Percentiles rank a stretch among this genome's conserved stretches.
Conservation (phyloP, 2,888 invertebrate genomes). For the Capitulum mitella region DNA sequence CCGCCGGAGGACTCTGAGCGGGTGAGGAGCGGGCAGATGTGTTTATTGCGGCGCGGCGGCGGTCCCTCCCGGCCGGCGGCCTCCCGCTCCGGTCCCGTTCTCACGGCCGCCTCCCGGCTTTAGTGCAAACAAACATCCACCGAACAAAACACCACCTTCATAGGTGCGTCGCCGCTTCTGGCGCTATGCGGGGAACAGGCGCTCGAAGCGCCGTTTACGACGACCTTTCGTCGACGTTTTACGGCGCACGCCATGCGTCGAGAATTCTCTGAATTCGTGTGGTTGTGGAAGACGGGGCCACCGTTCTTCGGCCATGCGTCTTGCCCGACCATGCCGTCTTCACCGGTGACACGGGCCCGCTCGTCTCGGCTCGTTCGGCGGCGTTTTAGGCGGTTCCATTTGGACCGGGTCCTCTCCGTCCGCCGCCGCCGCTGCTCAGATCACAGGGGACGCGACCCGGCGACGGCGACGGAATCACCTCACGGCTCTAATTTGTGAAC, state of each 20-base stretch:
- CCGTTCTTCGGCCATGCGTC: no score
- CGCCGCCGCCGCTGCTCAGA: neutral
- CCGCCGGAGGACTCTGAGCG: no score
- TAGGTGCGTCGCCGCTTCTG: neutral
- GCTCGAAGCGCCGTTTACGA: neutral
- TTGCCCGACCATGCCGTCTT: no score
- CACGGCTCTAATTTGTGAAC: neutral
- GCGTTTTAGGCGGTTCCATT: neutral
- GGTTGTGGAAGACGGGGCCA: no score
- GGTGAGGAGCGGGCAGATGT: neutral
- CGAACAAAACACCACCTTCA: neutral
- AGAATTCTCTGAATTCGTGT: neutral
- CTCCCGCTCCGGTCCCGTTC: neutral
- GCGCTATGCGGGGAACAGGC: neutral
- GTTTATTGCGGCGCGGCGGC: conserved; percentile 6
- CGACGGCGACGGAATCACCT: neutral
- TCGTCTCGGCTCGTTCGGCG: no score
- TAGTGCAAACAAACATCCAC: neutral
- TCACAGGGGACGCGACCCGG: neutral
- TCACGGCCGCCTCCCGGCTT: neutral
- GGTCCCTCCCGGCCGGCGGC: neutral
- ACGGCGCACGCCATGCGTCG: neutral
- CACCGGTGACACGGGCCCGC: no score
- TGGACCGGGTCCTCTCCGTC: no score
- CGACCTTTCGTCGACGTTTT: neutral